phyloP scores from a whole-genome alignment of 2,888 invertebrate genomes.

The Scaptomyza flava region DNA sequence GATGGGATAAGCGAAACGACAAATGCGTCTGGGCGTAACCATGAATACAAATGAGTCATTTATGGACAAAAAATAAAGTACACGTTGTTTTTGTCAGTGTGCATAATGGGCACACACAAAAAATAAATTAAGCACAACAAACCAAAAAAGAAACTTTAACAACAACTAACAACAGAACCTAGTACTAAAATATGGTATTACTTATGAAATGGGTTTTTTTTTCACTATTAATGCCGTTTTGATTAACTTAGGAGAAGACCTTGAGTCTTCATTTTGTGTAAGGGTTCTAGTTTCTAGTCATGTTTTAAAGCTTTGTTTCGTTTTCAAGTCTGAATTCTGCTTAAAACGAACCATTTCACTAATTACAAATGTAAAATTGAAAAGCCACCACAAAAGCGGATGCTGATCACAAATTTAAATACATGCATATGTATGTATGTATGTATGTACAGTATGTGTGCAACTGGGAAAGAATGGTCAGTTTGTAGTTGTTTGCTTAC shows the following conservation, averaged over 20 bases:
- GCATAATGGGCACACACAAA: constrained; percentile 8
- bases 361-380: background rate
- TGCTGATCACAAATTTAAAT: background rate
- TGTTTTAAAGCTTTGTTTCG: too few species aligned
- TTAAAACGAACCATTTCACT: background rate
- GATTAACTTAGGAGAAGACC: too few species aligned
- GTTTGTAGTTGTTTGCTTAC: background rate
- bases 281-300: too few species aligned
- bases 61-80: constrained; percentile 48
- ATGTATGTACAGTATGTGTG: background rate
- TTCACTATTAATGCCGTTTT: too few species aligned
- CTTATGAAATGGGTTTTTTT: too few species aligned
- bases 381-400: background rate
- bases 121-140: too few species aligned
- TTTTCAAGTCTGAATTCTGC: too few species aligned
- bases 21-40: constrained; percentile 63
- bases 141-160: too few species aligned
- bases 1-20: constrained; percentile 23
- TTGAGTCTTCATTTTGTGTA: too few species aligned
- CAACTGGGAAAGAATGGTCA: too few species aligned
- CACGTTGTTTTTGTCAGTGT: constrained; percentile 21
- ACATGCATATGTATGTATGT: background rate
- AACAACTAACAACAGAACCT: too few species aligned
- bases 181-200: background rate
- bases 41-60: constrained; percentile 73